These are phyloP conservation scores for Zenarchopterus dispar DNA, from an alignment of 2,797 vertebrate species.

Conservation along the genomic window DNA sequence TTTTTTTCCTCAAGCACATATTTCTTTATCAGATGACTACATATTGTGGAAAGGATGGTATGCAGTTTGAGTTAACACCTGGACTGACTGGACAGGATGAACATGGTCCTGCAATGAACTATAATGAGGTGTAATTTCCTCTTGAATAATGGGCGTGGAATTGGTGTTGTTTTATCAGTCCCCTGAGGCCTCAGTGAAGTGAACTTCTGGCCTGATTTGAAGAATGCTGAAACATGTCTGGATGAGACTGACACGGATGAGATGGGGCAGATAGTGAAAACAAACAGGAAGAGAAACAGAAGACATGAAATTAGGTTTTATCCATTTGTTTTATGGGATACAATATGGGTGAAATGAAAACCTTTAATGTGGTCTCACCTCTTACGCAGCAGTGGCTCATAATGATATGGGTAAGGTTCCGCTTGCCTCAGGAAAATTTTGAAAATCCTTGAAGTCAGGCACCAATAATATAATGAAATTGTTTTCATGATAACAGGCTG, in stretches of 20 bases:
- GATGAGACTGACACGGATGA: slow-evolving; percentile 37
- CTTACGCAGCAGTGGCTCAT: not conserved
- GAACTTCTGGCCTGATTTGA: slow-evolving; percentile 21
- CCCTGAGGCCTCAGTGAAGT: slow-evolving; percentile 48
- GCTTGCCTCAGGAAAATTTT: too few species aligned
- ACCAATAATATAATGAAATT: too few species aligned
- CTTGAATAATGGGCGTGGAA: slow-evolving; percentile 79
- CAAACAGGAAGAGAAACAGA: not conserved
- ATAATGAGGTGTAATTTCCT: slow-evolving; percentile 85
- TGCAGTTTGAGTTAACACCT: slow-evolving; percentile 63
- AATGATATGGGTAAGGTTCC: not conserved
- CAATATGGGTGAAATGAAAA: not conserved
- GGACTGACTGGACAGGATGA: slow-evolving; percentile 55
- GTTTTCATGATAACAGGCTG: too few species aligned
- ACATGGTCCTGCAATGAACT: slow-evolving; percentile 78
- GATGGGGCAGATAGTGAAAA: slow-evolving; percentile 23
- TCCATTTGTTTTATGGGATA: not conserved
- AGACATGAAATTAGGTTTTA: not conserved
- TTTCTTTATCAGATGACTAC: too few species aligned
- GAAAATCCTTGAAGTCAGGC: too few species aligned
- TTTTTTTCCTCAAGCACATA: too few species aligned
- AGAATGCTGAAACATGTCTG: slow-evolving; percentile 41
- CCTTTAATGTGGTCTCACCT: not conserved
- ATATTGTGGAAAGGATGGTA: not conserved
- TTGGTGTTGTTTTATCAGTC: slow-evolving; percentile 74